Evolutionary conservation across 1,140 invertebrate species (phyloP).

Genomic region (Saccostrea cuccullata): DNA sequence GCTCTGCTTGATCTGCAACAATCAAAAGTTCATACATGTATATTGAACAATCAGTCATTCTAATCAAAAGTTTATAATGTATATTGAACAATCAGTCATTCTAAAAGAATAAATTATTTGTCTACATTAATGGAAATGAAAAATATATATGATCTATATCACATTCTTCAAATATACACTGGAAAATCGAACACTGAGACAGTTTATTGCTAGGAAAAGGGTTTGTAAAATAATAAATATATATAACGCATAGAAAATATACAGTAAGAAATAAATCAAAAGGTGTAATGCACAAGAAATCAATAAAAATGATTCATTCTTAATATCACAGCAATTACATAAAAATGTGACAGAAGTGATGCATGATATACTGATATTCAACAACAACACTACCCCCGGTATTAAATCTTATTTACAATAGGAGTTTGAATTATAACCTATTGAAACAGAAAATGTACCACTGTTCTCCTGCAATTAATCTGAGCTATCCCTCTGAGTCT

Average conservation of each 20-base stretch:
- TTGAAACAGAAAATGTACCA: background rate
- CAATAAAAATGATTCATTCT: constrained; percentile 6
- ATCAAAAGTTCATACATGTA: constrained; percentile 6
- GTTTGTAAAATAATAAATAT: constrained; percentile 6
- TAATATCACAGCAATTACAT: background rate
- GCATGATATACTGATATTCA: background rate
- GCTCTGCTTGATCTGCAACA: constrained; percentile 16
- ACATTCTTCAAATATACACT: background rate
- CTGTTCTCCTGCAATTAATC: background rate
- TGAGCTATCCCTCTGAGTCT: background rate
- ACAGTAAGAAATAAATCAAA: background rate
- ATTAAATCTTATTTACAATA: background rate
- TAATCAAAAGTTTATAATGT: background rate
- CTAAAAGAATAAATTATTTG: background rate
- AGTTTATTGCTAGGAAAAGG: constrained; percentile 25
- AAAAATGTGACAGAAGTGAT: background rate
- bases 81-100: background rate
- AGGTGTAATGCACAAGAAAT: background rate
- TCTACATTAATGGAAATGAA: background rate
- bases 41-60: background rate
- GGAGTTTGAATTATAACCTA: background rate
- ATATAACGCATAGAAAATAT: constrained; percentile 25
- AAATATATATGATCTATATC: background rate
- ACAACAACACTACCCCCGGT: background rate
- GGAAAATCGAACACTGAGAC: constrained; percentile 16